Evolutionary conservation across 2,113 vertebrate genomes (phyloP).

Genomic region (Elgaria multicarinata): DNA sequence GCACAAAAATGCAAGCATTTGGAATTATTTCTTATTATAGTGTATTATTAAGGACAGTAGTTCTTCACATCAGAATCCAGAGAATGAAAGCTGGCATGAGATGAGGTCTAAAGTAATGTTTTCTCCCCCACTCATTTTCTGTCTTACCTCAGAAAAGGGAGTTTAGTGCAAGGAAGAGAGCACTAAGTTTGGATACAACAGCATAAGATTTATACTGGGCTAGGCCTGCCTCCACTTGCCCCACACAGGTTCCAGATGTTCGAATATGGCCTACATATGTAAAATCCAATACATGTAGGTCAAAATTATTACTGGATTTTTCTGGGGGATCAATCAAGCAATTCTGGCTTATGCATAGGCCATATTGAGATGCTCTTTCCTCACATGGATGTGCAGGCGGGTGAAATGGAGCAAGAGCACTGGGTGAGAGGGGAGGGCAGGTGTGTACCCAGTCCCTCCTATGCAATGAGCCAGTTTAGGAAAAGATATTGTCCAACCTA

Average conservation of each 20-base stretch:
- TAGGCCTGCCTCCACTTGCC: not conserved
- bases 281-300: not conserved
- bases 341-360: not conserved
- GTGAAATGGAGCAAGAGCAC: not conserved
- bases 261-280: not conserved
- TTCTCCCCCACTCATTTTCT: slow-evolving; percentile 11
- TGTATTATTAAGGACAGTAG: not conserved
- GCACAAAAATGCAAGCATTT: slow-evolving; percentile 17
- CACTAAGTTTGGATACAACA: not conserved
- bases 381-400: not conserved
- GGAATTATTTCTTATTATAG: slow-evolving; percentile 10
- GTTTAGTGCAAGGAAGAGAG: fast-evolving
- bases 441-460: no score
- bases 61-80: not conserved
- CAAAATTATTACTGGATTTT: not conserved
- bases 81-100: not conserved
- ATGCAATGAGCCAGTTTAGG: not conserved
- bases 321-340: no score
- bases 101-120: not conserved
- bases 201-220: not conserved
- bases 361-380: not conserved
- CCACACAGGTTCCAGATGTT: not conserved
- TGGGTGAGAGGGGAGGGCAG: not conserved
- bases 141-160: not conserved
- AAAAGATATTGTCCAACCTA: not conserved